Evolutionary conservation across 2,888 invertebrate species (phyloP).

Genomic region (Ophion costatus): DNA sequence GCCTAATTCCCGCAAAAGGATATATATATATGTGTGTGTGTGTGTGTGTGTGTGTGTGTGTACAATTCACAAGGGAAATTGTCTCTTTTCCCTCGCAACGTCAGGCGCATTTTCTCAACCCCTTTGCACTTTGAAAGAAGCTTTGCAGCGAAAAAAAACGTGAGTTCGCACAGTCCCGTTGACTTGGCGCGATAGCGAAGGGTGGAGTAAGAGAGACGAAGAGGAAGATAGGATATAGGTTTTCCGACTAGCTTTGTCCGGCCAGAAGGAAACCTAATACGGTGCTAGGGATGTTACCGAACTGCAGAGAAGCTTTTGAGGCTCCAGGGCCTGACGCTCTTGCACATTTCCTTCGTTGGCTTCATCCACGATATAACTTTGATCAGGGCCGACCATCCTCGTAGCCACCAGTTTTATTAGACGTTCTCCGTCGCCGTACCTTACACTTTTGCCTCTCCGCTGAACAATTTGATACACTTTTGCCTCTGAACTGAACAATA

Average conservation of each 20-base stretch:
- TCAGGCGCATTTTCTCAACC: conserved; percentile 50
- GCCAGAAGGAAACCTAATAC: conserved; percentile 52
- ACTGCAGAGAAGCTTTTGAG: conserved; percentile 47
- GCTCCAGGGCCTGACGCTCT: conserved; percentile 33
- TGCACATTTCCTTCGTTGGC: conserved; percentile 52
- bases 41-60: background rate
- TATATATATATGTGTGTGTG: no score
- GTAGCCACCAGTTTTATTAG: background rate
- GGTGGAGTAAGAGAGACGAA: conserved; percentile 44
- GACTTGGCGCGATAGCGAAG: conserved; percentile 9
- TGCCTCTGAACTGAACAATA: background rate
- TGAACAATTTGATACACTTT: conserved; percentile 4
- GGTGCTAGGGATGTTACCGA: conserved; percentile 37
- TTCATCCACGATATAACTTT: conserved; percentile 33
- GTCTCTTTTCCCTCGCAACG: conserved; percentile 21
- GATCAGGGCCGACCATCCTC: conserved; percentile 18
- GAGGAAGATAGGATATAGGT: conserved; percentile 42
- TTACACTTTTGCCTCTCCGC: background rate
- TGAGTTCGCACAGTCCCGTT: conserved; percentile 8
- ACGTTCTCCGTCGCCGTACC: background rate
- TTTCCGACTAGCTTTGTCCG: conserved; percentile 48
- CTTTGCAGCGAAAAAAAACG: conserved; percentile 24
- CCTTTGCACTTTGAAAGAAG: conserved; percentile 40
- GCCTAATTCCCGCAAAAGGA: conserved; percentile 35
- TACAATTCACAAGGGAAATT: conserved; percentile 37